Evolutionary conservation across 1,140 invertebrate species (phyloP), one percentile per base, ranked within the genome.

Genomic region (Cydia pomonella): DNA sequence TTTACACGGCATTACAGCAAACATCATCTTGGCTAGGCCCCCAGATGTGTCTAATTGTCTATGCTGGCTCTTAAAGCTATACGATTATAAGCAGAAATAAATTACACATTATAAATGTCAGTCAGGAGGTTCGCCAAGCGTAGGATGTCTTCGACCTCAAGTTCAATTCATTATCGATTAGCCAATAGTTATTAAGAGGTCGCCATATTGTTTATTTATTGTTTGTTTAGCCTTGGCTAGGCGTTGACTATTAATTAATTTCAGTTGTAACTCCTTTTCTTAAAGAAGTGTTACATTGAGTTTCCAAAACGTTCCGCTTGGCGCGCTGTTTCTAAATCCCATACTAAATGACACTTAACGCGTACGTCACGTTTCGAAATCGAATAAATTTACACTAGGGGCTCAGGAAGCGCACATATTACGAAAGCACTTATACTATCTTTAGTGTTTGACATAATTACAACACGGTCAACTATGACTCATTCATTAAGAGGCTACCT

Each of bases 401-500:
- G n/a, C n/a, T n/a, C 41, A 16, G 41, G 38, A 41, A 12, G 2
- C 12, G 38, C 38, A 41, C 38, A 41, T 41, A 13, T 50, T 50
- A 50, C 3, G 16, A 50, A 50, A 50, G 5, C 47, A 44, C 13
- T 44, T 6, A 50, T 50, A 50, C 16, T 59, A 59, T 59, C 18
- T 53, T 53, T 59, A 59, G 12, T 59, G 21, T 23, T 59, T 59
- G 53, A 59, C 53, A 59, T 23, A 59, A 21, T 59, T 59, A 10
- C 53, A 59, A 23, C 53, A 59, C 53, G 53, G 53, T 23, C 10
- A 53, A 23, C 53, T 59, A 59, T 59, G 53, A 59, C n/a, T 59
- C 53, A 59, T 10, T 59, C 21, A 59, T 59, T 59, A 59, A 23
- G 53, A 3, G 18, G 53, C 18, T 59, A 23, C 53, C 7, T 23